Base-by-base conservation (phyloP, 2,113 vertebrate species). In the Noctilio leporinus region DNA sequence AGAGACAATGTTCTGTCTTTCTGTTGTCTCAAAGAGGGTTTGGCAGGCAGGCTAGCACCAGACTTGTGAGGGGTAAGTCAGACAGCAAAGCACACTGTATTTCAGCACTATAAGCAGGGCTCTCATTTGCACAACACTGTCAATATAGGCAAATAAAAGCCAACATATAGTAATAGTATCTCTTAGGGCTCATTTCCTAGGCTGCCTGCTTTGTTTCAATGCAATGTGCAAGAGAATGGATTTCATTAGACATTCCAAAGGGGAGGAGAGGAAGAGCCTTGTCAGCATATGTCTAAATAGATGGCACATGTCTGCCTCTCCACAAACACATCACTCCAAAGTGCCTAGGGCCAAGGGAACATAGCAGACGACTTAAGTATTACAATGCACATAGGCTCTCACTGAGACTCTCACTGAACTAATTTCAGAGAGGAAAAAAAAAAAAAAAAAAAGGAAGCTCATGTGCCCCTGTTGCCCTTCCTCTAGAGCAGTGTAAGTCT, bases 131-230 rank as follows among this genome's bases (percentile, higher is more conserved):
- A 89, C 73, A 89, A 43, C 57, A 86, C 2, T 96, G 93, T 94
- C 83, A 91, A 85, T 97, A 95, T 53, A 86, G 59, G 75, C 73
- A 94, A 81, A 85, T 77, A 94, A 95, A 59, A 89, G 17, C 47
- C 69, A 89, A 88, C 57, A 12, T 47, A 89, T 1, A 88, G 40
- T 38, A 93, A 70, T 26, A 84, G 77, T 43, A 28, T 43, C 51
- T 93, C 30, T 76, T 35, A 86, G 40, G 59, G 65, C 38, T 97
- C 91, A 87, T 95, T 93, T 83, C 10, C 45, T 88, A 28, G 77
- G 89, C 14, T 86, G 83, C 49, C 73, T 72, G 85, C 11, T 78
- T 95, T 0, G 24, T 70, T 70, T 78, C 22, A 38, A 90, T 19
- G 51, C 38, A 69, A 30, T 5, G 2, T 57, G 17, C 59, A 89